Evolutionary conservation across 1,140 invertebrate genomes (phyloP).

Genomic region (Orius laevigatus): DNA sequence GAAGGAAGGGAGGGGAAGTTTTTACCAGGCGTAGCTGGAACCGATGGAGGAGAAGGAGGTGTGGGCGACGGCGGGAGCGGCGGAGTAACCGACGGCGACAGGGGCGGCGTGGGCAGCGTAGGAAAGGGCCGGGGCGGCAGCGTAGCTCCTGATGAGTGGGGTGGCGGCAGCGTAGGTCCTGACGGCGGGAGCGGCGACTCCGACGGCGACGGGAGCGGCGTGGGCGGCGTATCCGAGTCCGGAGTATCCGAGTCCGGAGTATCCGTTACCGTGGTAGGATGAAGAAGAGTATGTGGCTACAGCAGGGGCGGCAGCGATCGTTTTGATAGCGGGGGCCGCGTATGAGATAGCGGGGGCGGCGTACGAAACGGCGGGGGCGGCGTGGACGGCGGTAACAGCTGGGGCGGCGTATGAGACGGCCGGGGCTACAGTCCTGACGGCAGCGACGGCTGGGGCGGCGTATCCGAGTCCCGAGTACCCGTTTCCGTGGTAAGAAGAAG

Average conservation of each 20-base stretch:
- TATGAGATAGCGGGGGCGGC: constrained; percentile 13
- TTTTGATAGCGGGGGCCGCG: constrained; percentile 16
- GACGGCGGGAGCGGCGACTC: constrained; percentile 14
- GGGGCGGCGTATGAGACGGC: constrained; percentile 13
- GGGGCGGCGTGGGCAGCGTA: constrained; percentile 18
- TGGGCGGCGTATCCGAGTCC: constrained; percentile 14
- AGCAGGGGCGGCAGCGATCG: constrained; percentile 17
- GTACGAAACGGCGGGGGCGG: constrained; percentile 8
- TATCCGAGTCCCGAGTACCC: constrained; percentile 3
- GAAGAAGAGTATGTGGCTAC: constrained; percentile 16
- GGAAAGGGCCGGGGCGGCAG: constrained; percentile 8
- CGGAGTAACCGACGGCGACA: constrained; percentile 1
- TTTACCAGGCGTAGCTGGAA: constrained; percentile 14
- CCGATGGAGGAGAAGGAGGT: constrained; percentile 14
- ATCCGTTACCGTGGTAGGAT: neutral
- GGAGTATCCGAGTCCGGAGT: constrained; percentile 11
- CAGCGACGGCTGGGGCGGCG: constrained; percentile 6
- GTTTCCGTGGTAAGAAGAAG: constrained; percentile 4
- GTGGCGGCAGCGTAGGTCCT: constrained; percentile 13
- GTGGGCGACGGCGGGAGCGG: constrained; percentile 15
- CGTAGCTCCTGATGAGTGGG: constrained; percentile 14
- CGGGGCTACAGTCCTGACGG: neutral
- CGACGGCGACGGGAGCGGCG: constrained; percentile 3
- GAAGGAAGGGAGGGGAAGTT: neutral
- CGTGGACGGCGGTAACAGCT: neutral